These are phyloP conservation scores for Galemys pyrenaicus DNA, from an alignment of 2,113 vertebrate species.

Conservation along the genomic window DNA sequence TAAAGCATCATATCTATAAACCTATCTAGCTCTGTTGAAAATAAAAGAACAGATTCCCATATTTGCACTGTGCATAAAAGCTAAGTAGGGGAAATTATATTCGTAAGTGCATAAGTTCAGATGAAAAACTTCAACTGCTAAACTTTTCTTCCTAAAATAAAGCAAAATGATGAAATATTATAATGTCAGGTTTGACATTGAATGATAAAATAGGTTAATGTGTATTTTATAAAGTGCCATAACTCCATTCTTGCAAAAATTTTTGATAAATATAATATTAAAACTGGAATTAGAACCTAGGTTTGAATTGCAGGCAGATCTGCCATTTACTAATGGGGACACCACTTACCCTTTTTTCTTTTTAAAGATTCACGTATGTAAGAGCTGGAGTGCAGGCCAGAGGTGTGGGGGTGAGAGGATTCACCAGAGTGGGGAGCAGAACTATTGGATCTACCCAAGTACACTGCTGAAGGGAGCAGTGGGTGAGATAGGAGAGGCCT, in stretches of 20 bases:
- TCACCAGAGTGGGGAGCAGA: too few species aligned
- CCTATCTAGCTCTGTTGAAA: not conserved
- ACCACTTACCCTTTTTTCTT: not conserved
- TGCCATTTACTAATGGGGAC: not conserved
- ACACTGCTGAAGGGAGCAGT: too few species aligned
- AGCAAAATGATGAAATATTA: slow-evolving; percentile 32
- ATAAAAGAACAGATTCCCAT: not conserved
- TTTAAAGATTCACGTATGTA: too few species aligned
- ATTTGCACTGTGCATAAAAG: not conserved
- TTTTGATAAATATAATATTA: not conserved
- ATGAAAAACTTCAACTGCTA: not conserved
- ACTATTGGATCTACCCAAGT: too few species aligned
- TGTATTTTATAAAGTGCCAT: slow-evolving; percentile 5
- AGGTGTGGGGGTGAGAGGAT: too few species aligned
- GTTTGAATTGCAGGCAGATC: not conserved
- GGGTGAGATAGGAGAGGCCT: too few species aligned
- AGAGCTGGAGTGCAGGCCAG: too few species aligned
- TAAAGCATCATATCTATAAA: not conserved
- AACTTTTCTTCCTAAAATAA: slow-evolving; percentile 40
- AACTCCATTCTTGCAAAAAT: not conserved
- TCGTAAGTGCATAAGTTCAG: not conserved
- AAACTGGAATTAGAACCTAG: not conserved
- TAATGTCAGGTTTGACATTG: not conserved
- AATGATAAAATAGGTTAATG: slow-evolving; percentile 13
- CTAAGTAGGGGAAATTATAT: not conserved